Evolutionary conservation across 2,797 vertebrate genomes (phyloP), one percentile per base, ranked within the genome.

Genomic region (Xerus rutilus): DNA sequence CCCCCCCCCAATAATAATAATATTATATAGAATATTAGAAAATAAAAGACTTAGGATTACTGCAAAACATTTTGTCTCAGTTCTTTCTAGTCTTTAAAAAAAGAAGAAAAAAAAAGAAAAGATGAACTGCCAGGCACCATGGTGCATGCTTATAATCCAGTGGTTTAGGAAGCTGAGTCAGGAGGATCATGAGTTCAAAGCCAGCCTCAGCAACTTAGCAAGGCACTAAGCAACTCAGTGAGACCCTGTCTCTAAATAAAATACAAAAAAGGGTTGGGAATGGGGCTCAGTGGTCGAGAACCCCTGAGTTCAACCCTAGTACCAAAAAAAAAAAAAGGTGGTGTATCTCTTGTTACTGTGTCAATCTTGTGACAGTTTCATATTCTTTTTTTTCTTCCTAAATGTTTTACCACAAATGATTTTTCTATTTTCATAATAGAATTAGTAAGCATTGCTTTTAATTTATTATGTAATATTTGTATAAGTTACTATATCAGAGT

Each of bases 391-490:
- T 92, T 78, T 79, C 59, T 57, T 77, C 5, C 3, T 89, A 52
- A 86, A 32, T 69, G 49, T 76, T 93, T 91, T 92, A 76, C 90
- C 57, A 86, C 18, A 84, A 85, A 32, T 86, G 28, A 2, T 91
- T 95, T 96, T 90, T 14, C 3, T 93, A 77, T 93, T 95, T 96
- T 93, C 74, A 74, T 54, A 4, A 4, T 47, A 79, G 39, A 84
- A 87, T 89, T 77, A 83, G 65, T 90, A 88, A 92, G 62, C 47
- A 64, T 77, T 87, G 15, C 49, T 94, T 96, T 86, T 67, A 91
- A 30, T 67, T 92, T 32, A 81, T 25, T 49, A 3, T 39, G 23
- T 87, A 70, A 14, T 47, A 65, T 47, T 82, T 23, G 84, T 83
- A 86, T 69, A 69, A 64, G 3, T 89, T 52, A 94, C 6, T 81